Conservation (phyloP, 2,113 vertebrate species). For the Phrynocephalus versicolor region DNA sequence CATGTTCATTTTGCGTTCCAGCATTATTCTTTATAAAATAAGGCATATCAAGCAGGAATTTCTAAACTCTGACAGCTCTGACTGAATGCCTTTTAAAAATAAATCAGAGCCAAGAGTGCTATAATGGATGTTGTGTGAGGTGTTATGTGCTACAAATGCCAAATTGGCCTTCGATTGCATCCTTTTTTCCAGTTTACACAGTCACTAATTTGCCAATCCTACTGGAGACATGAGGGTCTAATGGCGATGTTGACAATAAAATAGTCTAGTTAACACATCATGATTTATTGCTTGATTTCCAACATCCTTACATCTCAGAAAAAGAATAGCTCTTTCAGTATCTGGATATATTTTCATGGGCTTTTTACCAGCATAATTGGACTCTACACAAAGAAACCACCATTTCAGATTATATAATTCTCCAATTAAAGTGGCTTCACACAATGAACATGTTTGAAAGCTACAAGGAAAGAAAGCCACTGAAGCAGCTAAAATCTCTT, state of each 20-base stretch:
- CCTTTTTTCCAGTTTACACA: slow-evolving; percentile 48
- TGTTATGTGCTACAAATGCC: slow-evolving; percentile 34
- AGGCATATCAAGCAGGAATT: slow-evolving; percentile 1
- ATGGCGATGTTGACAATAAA: slow-evolving; percentile 59
- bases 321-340: slow-evolving; percentile 29
- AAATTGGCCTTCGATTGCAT: slow-evolving; percentile 26
- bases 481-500: neutral
- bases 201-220: slow-evolving; percentile 42
- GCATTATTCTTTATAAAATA: slow-evolving; percentile 42
- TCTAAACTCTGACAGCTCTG: slow-evolving; percentile 37
- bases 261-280: slow-evolving; percentile 39
- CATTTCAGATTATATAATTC: slow-evolving; percentile 25
- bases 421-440: slow-evolving; percentile 30
- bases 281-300: slow-evolving; percentile 65
- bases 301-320: slow-evolving; percentile 47
- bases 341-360: slow-evolving; percentile 54
- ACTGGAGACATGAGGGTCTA: slow-evolving; percentile 45
- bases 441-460: slow-evolving; percentile 31
- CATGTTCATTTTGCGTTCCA: slow-evolving; percentile 30
- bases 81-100: neutral
- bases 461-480: neutral
- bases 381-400: slow-evolving; percentile 28
- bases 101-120: slow-evolving; percentile 14
- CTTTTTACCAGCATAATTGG: slow-evolving; percentile 49
- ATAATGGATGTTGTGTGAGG: slow-evolving; percentile 47